These are phyloP conservation scores for Apogon talboti DNA, from an alignment of 2,797 vertebrate genomes.

Conservation along the genomic window DNA sequence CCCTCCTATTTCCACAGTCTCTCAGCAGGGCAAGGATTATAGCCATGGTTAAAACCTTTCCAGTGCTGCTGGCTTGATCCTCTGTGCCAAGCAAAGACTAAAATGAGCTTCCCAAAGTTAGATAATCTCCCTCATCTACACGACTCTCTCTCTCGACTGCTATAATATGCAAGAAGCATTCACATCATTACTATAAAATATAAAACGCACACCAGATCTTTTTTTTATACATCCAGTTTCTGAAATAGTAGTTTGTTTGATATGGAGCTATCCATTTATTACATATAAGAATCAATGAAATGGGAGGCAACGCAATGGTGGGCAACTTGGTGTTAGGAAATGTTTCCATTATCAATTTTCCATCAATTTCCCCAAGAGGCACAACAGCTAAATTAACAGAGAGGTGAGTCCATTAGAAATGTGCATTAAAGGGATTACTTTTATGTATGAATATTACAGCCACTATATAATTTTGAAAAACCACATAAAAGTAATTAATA, in stretches of 20 bases:
- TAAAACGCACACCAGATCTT: constrained; percentile 11
- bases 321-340: constrained; percentile 38
- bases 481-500: constrained; percentile 36
- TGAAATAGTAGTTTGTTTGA: constrained; percentile 18
- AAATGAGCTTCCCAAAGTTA: constrained; percentile 67
- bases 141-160: constrained; percentile 1
- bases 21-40: constrained; percentile 75
- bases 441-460: constrained; percentile 40
- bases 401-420: constrained; percentile 56
- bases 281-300: constrained; percentile 32
- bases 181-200: constrained; percentile 24
- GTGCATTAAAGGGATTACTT: constrained; percentile 54
- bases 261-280: constrained; percentile 39
- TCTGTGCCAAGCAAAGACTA: constrained; percentile 56
- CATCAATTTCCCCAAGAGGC: constrained; percentile 36
- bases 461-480: constrained; percentile 27
- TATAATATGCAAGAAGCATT: constrained; percentile 34
- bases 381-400: constrained; percentile 45
- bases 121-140: constrained; percentile 82
- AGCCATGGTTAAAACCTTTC: constrained; percentile 66
- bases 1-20: constrained; percentile 53
- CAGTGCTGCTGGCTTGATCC: constrained; percentile 62
- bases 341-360: constrained; percentile 55
- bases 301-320: constrained; percentile 37
- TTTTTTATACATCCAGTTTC: constrained; percentile 6